Conservation (phyloP, 2,888 invertebrate genomes). For the Cenopis cana region DNA sequence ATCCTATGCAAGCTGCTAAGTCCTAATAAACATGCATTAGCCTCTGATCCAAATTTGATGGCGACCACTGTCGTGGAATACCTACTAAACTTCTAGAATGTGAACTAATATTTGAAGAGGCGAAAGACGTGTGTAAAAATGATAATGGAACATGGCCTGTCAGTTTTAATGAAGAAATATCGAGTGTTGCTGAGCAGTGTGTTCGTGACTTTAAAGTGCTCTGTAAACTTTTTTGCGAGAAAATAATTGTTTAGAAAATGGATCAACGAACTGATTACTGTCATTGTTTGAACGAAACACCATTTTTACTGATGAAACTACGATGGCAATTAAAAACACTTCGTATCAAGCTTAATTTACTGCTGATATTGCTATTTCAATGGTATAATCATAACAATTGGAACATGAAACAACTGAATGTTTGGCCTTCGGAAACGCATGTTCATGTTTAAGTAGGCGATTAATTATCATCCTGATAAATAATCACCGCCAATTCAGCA, state of each 20-base stretch:
- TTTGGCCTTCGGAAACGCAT: not conserved
- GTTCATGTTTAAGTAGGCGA: not conserved
- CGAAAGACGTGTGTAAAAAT: constrained; percentile 10
- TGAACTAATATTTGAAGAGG: constrained; percentile 21
- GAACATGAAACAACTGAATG: not conserved
- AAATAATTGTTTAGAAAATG: constrained; percentile 47
- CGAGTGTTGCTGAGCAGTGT: not conserved
- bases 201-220: constrained; percentile 13
- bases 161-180: constrained; percentile 12
- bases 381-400: not conserved
- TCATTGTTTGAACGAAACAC: constrained; percentile 41
- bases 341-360: constrained; percentile 6
- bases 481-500: constrained; percentile 19
- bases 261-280: constrained; percentile 45
- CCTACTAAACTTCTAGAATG: not conserved
- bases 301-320: constrained; percentile 33
- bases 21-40: constrained; percentile 44
- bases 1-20: constrained; percentile 39
- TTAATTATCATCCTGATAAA: constrained; percentile 15
- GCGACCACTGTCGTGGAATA: constrained; percentile 37
- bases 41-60: constrained; percentile 34
- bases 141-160: not conserved
- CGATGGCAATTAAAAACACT: constrained; percentile 20
- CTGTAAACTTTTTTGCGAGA: constrained; percentile 40
- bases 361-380: constrained; percentile 1